Evolutionary conservation across 2,888 invertebrate species (phyloP), one percentile per base, ranked within the genome.

Genomic region (Platerodrilus igneus): DNA sequence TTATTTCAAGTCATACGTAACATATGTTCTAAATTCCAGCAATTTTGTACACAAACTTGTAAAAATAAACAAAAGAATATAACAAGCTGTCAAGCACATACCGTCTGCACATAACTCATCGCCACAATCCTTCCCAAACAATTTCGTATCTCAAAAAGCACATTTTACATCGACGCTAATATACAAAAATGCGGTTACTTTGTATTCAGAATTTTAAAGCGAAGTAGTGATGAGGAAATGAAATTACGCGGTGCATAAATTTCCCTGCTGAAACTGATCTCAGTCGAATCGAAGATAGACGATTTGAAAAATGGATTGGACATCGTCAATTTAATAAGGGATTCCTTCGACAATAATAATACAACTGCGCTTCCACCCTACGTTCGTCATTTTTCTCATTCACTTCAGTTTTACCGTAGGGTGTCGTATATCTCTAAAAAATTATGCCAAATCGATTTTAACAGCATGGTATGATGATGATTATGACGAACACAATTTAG

Each of bases 221-320:
- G 19, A 5, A 19, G 19, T 5, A n/a, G n/a, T n/a, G 39, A 21
- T 14, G 45, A 25, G 45, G 33, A 42, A 46, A 46, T 46, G 46
- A 46, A 46, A 46, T 46, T 46, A 46, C 36, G 29, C 20, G 27
- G 36, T 29, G 42, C 38, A 46, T 46, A 46, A 46, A 46, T 46
- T 46, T 46, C 32, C 29, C 33, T 27, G 38, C 29, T 33, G 42
- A 26, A 39, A 38, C 39, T 39, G 39, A 44, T 46, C 46, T 46
- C 31, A 30, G 41, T 29, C 46, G 46, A 42, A 39, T 46, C 36
- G 32, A 35, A 46, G 38, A 42, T 38, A 46, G 46, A 42, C 46
- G 38, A 35, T 26, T 42, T 36, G 46, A 46, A 42, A 46, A 46
- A 46, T 46, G 42, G 39, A 46, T 46, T 42, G 42, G 36, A 42